phyloP scores from a whole-genome alignment of 2,888 invertebrate genomes.

The Ligdia adustata region DNA sequence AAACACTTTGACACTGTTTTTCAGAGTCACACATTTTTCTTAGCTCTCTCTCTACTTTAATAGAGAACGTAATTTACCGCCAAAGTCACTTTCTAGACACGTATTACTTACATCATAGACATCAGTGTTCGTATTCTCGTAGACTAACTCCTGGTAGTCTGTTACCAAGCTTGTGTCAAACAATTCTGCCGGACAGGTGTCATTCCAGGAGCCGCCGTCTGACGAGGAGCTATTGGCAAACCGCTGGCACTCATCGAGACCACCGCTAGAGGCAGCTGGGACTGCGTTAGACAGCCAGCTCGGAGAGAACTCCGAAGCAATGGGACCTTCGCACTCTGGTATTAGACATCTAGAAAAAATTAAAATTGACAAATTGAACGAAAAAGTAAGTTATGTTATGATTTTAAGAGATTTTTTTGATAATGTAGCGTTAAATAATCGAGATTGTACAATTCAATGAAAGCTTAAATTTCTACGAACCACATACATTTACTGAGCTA shows the following conservation, averaged over 20 bases:
- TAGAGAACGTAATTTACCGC: too few relatives aligned
- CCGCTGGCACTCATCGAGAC: constrained; percentile 72
- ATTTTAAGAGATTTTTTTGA: too few relatives aligned
- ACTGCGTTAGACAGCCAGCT: constrained; percentile 74
- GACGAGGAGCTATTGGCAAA: constrained; percentile 45
- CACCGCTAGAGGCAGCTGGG: constrained; percentile 52
- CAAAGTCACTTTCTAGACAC: too few relatives aligned
- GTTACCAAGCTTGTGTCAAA: constrained; percentile 47
- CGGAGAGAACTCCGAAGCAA: constrained; percentile 51
- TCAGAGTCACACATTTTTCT: too few relatives aligned
- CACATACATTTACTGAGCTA: too few relatives aligned
- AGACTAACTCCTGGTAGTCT: constrained; percentile 57
- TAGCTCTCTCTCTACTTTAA: too few relatives aligned
- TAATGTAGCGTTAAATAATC: too few relatives aligned
- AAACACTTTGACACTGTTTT: too few relatives aligned
- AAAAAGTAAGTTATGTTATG: too few relatives aligned
- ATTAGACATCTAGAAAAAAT: constrained; percentile 38
- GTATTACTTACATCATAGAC: constrained; percentile 43
- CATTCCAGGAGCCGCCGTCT: constrained; percentile 9
- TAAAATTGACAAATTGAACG: too few relatives aligned
- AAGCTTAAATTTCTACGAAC: too few relatives aligned
- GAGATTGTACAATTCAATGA: too few relatives aligned
- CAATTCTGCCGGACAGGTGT: constrained; percentile 52
- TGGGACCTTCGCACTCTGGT: constrained; percentile 54
- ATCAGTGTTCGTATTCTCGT: constrained; percentile 56